Evolutionary conservation across 2,888 invertebrate species (phyloP).

Genomic region (Octonoba sinensis): DNA sequence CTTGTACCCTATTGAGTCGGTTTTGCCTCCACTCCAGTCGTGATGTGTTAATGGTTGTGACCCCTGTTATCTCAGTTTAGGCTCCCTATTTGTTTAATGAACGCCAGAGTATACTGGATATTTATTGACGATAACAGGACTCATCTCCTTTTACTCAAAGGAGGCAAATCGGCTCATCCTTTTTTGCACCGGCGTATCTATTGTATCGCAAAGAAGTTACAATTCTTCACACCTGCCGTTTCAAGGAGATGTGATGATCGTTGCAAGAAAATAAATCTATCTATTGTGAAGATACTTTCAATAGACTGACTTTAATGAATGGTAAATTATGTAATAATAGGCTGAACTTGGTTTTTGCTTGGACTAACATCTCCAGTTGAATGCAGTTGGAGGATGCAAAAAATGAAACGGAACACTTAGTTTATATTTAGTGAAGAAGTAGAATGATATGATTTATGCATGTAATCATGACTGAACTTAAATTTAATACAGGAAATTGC

Average conservation of each 20-base stretch:
- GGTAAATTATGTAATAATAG: too few relatives aligned
- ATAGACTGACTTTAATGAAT: too few relatives aligned
- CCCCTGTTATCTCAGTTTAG: slow-evolving; percentile 62
- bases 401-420: too few relatives aligned
- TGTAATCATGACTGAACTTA: too few relatives aligned
- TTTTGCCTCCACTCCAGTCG: slow-evolving; percentile 48
- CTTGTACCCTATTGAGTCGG: slow-evolving; percentile 47
- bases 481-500: too few relatives aligned
- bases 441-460: too few relatives aligned
- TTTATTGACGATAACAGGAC: slow-evolving; percentile 63
- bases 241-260: slow-evolving; percentile 25
- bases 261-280: too few relatives aligned
- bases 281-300: too few relatives aligned
- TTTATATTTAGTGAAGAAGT: too few relatives aligned
- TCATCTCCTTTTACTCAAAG: slow-evolving; percentile 20
- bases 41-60: slow-evolving; percentile 64
- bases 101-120: slow-evolving; percentile 61
- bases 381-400: too few relatives aligned
- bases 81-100: slow-evolving; percentile 64
- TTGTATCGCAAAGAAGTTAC: slow-evolving; percentile 50
- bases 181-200: slow-evolving; percentile 41
- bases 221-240: slow-evolving; percentile 55
- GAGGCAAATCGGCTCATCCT: slow-evolving; percentile 35
- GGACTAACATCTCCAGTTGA: too few relatives aligned
- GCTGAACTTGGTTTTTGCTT: too few relatives aligned